Base-by-base conservation (phyloP, 2,113 vertebrate genomes). In the Uria aalge region DNA sequence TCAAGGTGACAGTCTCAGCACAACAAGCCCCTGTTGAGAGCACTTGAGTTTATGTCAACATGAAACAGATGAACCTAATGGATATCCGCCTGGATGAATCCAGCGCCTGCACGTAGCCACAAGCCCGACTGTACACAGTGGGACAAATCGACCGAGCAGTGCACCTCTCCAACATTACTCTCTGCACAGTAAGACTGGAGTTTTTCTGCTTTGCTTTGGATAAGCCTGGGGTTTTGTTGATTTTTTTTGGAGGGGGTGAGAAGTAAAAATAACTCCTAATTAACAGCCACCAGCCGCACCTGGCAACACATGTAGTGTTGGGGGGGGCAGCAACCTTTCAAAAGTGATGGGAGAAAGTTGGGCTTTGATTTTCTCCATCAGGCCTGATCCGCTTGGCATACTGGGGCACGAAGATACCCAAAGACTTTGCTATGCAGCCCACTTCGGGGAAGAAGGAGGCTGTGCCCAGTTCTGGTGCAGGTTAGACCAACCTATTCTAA, bases 1-100 rank as follows among this genome's bases (percentile, higher is more conserved):
- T 97, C 97, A 97, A 50, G 63, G 84, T 80, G 88, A 91, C 80
- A 98, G 63, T 11, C 78, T 43, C 92, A 82, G 94, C 74, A 85
- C 93, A 93, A 59, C 23, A 43, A 92, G 92, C 40, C 64, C 41
- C 20, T 88, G 79, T 36, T 1, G 34, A 86, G 88, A 47, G 48
- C 53, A 41, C 12, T 41, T 52, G 66, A 62, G 66, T 32, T 95
- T 77, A 60, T 95, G 83, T 94, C 93, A 92, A 15, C 59, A 48
- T 11, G 41, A 32, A 86, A 45, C 79, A 88, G 90, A 93, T 88
- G 55, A 95, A 77, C n/a, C 78, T 83, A 30, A 88, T 66, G 88
- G 87, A 83, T 69, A 20, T 36, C 62, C 2, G 11, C 85, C 90
- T 88, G 74, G 93, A 57, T 81, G 90, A 71, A 81, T 57, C 75